These are phyloP conservation scores for Cyprinodon brontotheroides DNA, from an alignment of 2,113 vertebrate species.

Conservation along the genomic window DNA sequence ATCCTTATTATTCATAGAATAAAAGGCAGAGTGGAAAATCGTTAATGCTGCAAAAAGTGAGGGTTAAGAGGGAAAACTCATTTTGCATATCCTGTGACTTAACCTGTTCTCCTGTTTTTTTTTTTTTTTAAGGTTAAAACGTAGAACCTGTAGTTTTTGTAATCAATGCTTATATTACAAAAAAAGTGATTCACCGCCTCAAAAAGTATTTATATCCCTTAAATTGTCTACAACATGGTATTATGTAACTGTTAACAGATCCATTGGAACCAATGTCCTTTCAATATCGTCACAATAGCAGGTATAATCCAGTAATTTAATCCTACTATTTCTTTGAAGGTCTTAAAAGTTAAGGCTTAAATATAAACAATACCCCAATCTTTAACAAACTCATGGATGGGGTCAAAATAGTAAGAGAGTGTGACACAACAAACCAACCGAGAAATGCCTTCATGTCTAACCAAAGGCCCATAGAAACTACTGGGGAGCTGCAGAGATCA, in stretches of 20 bases:
- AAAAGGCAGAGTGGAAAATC: background rate
- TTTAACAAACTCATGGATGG: background rate
- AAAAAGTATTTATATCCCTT: background rate
- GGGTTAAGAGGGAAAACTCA: background rate
- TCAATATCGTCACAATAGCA: background rate
- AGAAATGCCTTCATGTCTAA: background rate
- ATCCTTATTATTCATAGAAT: slow-evolving; percentile 19
- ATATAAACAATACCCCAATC: background rate
- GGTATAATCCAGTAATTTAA: background rate
- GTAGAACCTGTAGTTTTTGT: too few species aligned
- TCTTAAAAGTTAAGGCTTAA: background rate
- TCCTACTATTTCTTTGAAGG: background rate
- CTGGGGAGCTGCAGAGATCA: background rate
- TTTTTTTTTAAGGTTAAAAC: too few species aligned
- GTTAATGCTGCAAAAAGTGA: background rate
- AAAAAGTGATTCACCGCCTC: background rate
- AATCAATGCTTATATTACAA: too few species aligned
- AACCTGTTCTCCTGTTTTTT: background rate
- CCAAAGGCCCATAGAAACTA: background rate
- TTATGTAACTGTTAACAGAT: background rate
- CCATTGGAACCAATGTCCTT: background rate
- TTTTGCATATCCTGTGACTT: background rate
- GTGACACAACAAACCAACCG: background rate
- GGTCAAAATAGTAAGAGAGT: background rate
- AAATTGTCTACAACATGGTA: background rate